A percentile compares a stretch with the other conserved stretches of the same genome.
Conservation (phyloP, 2,888 invertebrate genomes). For the Oligia latruncula region DNA sequence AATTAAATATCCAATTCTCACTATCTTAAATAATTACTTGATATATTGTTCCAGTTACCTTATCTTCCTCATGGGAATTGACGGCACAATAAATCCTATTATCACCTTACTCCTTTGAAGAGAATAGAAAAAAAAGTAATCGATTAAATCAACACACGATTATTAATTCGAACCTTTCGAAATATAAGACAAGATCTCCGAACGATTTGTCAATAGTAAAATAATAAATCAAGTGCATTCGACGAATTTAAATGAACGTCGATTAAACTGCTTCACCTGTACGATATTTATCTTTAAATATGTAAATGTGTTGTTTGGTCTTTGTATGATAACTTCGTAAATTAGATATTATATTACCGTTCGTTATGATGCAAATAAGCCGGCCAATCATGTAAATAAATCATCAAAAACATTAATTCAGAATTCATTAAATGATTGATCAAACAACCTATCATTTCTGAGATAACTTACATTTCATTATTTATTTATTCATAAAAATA, state of each 20-base stretch:
- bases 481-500: conserved; percentile 6
- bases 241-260: conserved; percentile 65
- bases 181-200: conserved; percentile 62
- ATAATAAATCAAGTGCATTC: conserved; percentile 67
- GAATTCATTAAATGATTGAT: conserved; percentile 39
- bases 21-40: conserved; percentile 42
- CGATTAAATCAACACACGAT: conserved; percentile 58
- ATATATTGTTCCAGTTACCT: conserved; percentile 42
- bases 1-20: conserved; percentile 39
- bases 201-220: conserved; percentile 67
- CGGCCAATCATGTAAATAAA: conserved; percentile 29
- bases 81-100: conserved; percentile 58
- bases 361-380: conserved; percentile 44
- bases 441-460: conserved; percentile 25
- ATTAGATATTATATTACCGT: conserved; percentile 56
- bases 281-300: conserved; percentile 62
- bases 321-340: conserved; percentile 48
- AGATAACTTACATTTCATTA: conserved; percentile 9
- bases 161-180: conserved; percentile 53
- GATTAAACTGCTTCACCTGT: conserved; percentile 62
- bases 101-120: conserved; percentile 53
- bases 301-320: conserved; percentile 60
- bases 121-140: conserved; percentile 48
- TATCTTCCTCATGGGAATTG: conserved; percentile 42
- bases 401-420: conserved; percentile 27